Evolutionary conservation across 2,888 invertebrate species (phyloP), one percentile per base, ranked within the genome.

Genomic region (Phaedon cochleariae): DNA sequence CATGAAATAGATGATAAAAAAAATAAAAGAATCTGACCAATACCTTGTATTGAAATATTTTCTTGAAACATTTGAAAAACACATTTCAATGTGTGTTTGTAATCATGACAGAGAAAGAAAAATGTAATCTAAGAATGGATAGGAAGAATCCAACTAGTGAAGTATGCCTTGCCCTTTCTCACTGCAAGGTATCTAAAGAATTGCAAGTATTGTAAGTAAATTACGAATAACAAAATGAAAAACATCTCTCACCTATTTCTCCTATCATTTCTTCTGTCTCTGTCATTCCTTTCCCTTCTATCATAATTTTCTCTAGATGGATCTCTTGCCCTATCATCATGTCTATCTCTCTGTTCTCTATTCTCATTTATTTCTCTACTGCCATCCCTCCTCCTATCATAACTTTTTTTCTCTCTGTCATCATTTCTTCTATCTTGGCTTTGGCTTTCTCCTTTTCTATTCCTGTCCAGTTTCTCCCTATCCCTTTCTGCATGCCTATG

Each of bases 191-290:
- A n/a, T n/a, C n/a, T n/a, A n/a, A n/a, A n/a, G n/a, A n/a, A n/a
- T n/a, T n/a, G n/a, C n/a, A n/a, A n/a, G n/a, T n/a, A 52, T 18
- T 10, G 2, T 41, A 62, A n/a, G 9, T 17, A 51, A 26, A 60
- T 18, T 10, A 29, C 3, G 20, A 15, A n/a, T n/a, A 60, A 51
- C 52, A 22, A 41, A 22, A 15, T 26, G 7, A 2, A 54, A 34
- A 9, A 52, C n/a, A n/a, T n/a, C 46, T 41, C 37, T 29, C 64
- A 54, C 15, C 59, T 46, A 46, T 65, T 22, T 37, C 71, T 68
- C 26, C 70, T 62, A 59, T 73, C 70, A 51, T 70, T 66, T 48
- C 55, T 62, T 64, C 60, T 66, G 62, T 71, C 64, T 58, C 64
- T 65, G 31, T 70, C 64, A 18, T 67, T 55, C 59, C 58, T 51